These are phyloP conservation scores for Actinemys pallida DNA, from an alignment of 2,113 vertebrate species.

Conservation along the genomic window DNA sequence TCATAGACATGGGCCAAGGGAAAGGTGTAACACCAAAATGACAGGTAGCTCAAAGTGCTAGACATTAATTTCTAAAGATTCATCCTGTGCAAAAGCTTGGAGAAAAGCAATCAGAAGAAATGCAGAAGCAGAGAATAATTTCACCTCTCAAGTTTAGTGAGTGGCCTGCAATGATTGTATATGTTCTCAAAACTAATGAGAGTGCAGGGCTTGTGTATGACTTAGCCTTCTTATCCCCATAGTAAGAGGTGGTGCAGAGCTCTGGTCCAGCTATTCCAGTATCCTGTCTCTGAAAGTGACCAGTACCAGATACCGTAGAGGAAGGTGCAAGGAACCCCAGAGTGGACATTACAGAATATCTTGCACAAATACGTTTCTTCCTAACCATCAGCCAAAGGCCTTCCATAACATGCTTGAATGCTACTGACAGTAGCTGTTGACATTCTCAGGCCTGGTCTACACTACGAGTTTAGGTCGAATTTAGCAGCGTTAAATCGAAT, in stretches of 20 bases:
- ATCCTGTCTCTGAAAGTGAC: not conserved
- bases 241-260: not conserved
- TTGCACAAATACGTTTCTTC: not conserved
- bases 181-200: not conserved
- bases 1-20: not conserved
- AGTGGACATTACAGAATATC: not conserved
- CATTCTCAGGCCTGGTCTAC: not conserved
- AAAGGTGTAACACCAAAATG: not conserved
- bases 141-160: fast-evolving
- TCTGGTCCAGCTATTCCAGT: not conserved
- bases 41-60: not conserved
- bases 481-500: too few relatives aligned
- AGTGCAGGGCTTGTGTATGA: not conserved
- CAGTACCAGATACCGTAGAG: too few relatives aligned
- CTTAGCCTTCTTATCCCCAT: not conserved
- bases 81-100: not conserved
- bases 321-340: not conserved
- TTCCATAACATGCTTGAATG: not conserved
- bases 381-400: not conserved
- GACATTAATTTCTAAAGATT: not conserved
- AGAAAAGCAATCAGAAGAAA: not conserved
- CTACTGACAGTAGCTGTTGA: not conserved
- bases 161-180: fast-evolving
- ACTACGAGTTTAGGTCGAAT: too few relatives aligned
- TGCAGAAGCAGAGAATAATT: not conserved